Percentiles rank a stretch among this genome's conserved stretches.
Evolutionary conservation across 2,888 invertebrate species (phyloP).

Genomic region (Pharmacophagus antenor): DNA sequence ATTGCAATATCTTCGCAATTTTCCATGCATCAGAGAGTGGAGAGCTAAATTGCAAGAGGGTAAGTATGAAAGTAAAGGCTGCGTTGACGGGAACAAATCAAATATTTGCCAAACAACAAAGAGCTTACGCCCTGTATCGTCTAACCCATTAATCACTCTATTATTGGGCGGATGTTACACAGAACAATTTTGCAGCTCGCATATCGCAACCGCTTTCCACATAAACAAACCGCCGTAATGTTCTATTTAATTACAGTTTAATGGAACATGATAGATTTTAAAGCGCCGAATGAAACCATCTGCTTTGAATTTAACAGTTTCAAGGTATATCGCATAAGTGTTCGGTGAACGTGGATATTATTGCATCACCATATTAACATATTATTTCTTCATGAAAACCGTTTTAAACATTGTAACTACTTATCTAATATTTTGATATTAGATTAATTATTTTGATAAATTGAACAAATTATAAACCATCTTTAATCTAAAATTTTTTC

Average conservation of each 20-base stretch:
- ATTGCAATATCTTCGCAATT: background rate
- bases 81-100: constrained; percentile 37
- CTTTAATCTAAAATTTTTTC: too few species aligned
- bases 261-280: constrained; percentile 8
- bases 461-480: too few species aligned
- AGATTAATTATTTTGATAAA: too few species aligned
- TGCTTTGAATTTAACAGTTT: background rate
- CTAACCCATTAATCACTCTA: constrained; percentile 74
- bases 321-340: background rate
- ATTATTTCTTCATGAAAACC: too few species aligned
- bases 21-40: background rate
- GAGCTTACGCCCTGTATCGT: constrained; percentile 67
- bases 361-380: too few species aligned
- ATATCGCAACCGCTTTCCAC: constrained; percentile 56
- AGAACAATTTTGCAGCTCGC: constrained; percentile 72
- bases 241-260: constrained; percentile 40
- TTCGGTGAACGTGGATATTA: too few species aligned
- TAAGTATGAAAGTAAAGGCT: constrained; percentile 28
- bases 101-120: constrained; percentile 76
- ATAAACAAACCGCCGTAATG: constrained; percentile 71
- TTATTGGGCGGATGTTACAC: constrained; percentile 70
- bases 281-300: constrained; percentile 2
- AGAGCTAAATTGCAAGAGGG: constrained; percentile 8
- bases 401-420: too few species aligned
- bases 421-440: too few species aligned